Conservation (phyloP, 2,888 invertebrate genomes). For the Podabrus alpinus region DNA sequence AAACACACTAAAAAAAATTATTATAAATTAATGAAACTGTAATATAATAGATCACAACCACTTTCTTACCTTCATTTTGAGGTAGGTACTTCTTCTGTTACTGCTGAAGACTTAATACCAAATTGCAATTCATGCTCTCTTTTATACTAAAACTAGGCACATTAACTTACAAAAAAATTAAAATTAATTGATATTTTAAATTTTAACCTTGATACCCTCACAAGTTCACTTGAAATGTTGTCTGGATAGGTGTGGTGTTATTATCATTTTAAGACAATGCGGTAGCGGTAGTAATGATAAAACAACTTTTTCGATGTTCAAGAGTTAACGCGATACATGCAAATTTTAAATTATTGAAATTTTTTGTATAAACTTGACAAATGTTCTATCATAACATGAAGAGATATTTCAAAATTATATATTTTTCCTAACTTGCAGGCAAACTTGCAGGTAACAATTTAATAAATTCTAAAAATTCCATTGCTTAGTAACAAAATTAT, state of each 20-base stretch:
- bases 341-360: neutral
- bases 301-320: constrained; percentile 8
- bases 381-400: too few relatives aligned
- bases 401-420: too few relatives aligned
- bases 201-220: constrained; percentile 24
- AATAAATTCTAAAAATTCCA: neutral
- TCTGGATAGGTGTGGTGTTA: constrained; percentile 7
- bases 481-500: neutral
- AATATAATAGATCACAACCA: neutral
- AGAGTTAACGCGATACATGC: neutral
- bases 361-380: too few relatives aligned
- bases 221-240: constrained; percentile 20
- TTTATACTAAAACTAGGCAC: constrained; percentile 16
- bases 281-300: constrained; percentile 18
- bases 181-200: constrained; percentile 4
- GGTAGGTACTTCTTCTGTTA: constrained; percentile 18
- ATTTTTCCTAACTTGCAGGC: too few relatives aligned
- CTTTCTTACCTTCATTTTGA: constrained; percentile 23
- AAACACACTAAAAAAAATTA: constrained; percentile 17
- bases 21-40: neutral
- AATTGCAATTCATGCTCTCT: neutral
- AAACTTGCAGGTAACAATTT: too few relatives aligned
- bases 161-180: constrained; percentile 12
- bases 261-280: constrained; percentile 19
- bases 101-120: constrained; percentile 19